Evolutionary conservation across 2,113 vertebrate genomes (phyloP).

Genomic region (Meleagris gallopavo): DNA sequence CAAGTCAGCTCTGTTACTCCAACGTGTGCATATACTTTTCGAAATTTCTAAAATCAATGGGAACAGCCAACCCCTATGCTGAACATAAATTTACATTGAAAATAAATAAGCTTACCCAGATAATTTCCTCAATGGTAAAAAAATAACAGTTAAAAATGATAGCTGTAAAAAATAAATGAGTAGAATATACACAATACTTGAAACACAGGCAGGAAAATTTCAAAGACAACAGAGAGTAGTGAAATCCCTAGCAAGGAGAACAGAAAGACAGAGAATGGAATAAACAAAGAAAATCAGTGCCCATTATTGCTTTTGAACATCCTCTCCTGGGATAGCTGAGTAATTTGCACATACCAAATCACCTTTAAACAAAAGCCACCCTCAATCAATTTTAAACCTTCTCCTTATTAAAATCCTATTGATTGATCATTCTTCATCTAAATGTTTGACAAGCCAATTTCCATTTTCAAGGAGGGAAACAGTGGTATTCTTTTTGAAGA

Average conservation of each 20-base stretch:
- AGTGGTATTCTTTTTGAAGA: constrained; percentile 7
- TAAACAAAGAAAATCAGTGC: constrained; percentile 63
- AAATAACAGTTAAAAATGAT: neutral
- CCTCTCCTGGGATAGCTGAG: constrained; percentile 50
- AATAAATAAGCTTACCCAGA: neutral
- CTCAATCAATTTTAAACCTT: constrained; percentile 67
- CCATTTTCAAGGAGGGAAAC: constrained; percentile 51
- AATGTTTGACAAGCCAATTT: constrained; percentile 67
- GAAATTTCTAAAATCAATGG: neutral
- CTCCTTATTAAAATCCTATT: constrained; percentile 70
- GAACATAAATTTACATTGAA: neutral
- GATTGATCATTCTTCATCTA: constrained; percentile 71
- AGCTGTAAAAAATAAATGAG: neutral
- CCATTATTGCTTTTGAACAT: constrained; percentile 58
- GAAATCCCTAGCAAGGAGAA: constrained; percentile 13
- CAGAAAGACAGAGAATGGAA: constrained; percentile 14
- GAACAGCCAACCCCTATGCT: neutral
- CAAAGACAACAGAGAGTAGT: neutral
- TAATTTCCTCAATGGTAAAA: neutral
- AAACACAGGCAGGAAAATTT: neutral
- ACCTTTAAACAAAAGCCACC: constrained; percentile 67
- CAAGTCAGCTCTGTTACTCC: neutral
- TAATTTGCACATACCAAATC: constrained; percentile 68
- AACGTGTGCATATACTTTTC: rapidly evolving
- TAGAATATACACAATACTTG: neutral